Conservation (phyloP, 2,888 invertebrate genomes). For the Leucophenga maculata region DNA sequence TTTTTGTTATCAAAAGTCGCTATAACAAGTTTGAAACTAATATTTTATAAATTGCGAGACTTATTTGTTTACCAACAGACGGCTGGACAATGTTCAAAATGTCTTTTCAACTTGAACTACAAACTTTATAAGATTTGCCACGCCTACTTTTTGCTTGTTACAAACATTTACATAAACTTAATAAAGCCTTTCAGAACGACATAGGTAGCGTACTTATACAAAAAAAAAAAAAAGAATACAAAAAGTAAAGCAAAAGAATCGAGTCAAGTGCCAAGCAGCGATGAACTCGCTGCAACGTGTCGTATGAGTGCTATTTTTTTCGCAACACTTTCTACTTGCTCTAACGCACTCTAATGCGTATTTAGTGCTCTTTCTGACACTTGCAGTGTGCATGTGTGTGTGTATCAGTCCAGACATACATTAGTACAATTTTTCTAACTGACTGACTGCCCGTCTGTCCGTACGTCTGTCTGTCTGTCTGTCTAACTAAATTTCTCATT, state of each 20-base stretch:
- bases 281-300: conserved; percentile 12
- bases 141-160: no score
- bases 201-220: background rate
- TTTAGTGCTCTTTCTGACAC: conserved; percentile 3
- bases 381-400: conserved; percentile 37
- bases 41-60: no score
- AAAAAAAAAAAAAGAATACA: background rate
- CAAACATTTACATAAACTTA: no score
- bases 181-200: no score
- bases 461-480: conserved; percentile 32
- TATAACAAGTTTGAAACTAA: no score
- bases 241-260: conserved; percentile 20
- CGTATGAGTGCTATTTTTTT: conserved; percentile 38
- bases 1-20: no score
- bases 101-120: no score
- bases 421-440: conserved; percentile 17
- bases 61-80: no score
- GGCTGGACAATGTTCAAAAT: no score
- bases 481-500: conserved; percentile 33
- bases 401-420: conserved; percentile 14
- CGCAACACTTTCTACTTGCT: conserved; percentile 17
- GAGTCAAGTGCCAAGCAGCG: conserved; percentile 42
- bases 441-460: conserved; percentile 25
- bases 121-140: background rate
- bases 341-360: background rate